A percentile compares a stretch with the other conserved stretches of the same genome.
Evolutionary conservation across 1,140 invertebrate species (phyloP).

Genomic region (Drosophila lacteicornis): DNA sequence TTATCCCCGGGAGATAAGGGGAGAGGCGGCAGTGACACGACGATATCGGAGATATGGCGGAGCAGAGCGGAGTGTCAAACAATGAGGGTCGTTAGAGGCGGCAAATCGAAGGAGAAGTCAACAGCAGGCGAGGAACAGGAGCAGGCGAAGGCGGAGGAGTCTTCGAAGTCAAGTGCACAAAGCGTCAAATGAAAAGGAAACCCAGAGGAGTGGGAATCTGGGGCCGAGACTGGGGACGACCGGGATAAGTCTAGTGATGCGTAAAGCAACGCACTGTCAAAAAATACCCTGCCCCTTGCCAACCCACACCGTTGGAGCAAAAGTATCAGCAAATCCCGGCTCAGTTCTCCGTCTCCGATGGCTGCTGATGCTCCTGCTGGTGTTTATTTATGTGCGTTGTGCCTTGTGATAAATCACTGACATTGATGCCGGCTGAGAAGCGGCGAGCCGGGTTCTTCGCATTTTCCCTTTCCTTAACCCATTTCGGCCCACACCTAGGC

Average conservation of each 20-base stretch:
- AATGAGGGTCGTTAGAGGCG: constrained; percentile 81
- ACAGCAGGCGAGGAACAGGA: constrained; percentile 23
- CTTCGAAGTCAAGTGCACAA: constrained; percentile 79
- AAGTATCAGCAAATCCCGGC: constrained; percentile 59
- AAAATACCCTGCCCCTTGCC: constrained; percentile 28
- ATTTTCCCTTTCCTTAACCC: constrained; percentile 21
- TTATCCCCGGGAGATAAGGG: constrained; percentile 70
- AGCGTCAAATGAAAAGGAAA: constrained; percentile 82
- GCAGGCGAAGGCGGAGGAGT: constrained; percentile 16
- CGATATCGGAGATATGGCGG: constrained; percentile 39
- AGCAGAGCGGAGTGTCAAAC: constrained; percentile 70
- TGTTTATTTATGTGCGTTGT: constrained; percentile 79
- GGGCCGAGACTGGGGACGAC: constrained; percentile 7
- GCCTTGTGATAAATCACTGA: constrained; percentile 80
- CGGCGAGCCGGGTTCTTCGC: neutral
- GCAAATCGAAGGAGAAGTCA: constrained; percentile 61
- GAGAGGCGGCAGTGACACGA: neutral
- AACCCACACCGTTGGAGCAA: neutral
- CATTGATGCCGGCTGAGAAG: constrained; percentile 69
- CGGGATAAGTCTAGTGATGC: constrained; percentile 75
- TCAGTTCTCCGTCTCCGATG: constrained; percentile 36
- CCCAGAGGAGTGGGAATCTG: constrained; percentile 8
- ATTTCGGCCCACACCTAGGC: constrained; percentile 20
- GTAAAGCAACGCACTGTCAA: constrained; percentile 78
- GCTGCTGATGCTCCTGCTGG: constrained; percentile 46